Evolutionary conservation across 2,888 invertebrate species (phyloP).

Genomic region (Eupithecia insigniata): DNA sequence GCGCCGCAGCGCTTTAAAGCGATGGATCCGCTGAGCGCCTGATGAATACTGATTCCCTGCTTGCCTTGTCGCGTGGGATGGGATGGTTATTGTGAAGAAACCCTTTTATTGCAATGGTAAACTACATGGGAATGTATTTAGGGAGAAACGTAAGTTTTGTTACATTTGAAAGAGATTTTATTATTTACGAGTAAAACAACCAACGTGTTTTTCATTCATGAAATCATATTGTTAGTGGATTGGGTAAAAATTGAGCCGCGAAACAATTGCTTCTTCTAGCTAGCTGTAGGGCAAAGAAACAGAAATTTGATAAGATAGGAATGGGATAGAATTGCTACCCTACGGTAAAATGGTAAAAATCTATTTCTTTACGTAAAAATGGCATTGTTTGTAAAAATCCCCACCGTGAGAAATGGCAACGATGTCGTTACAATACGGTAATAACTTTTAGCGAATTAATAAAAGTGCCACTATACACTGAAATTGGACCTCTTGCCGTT

Average conservation of each 20-base stretch:
- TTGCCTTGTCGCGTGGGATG: constrained; percentile 1
- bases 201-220: neutral
- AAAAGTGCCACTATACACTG: constrained; percentile 45
- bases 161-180: neutral
- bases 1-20: constrained; percentile 16
- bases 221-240: neutral
- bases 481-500: constrained; percentile 49
- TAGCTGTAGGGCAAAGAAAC: neutral
- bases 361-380: constrained; percentile 5
- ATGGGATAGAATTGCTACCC: neutral
- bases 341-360: neutral
- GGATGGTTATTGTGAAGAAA: constrained; percentile 24
- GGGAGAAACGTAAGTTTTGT: neutral
- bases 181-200: neutral
- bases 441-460: constrained; percentile 51
- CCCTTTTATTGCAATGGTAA: constrained; percentile 25
- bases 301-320: neutral
- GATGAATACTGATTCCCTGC: constrained; percentile 36
- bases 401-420: constrained; percentile 36
- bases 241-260: neutral
- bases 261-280: neutral
- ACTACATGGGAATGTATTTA: constrained; percentile 1
- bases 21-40: constrained; percentile 28
- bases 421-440: constrained; percentile 39
- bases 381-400: constrained; percentile 26